A percentile compares a stretch with the other conserved stretches of the same genome.
Evolutionary conservation across 2,888 invertebrate genomes (phyloP).

Genomic region (Clistopyga incitator): DNA sequence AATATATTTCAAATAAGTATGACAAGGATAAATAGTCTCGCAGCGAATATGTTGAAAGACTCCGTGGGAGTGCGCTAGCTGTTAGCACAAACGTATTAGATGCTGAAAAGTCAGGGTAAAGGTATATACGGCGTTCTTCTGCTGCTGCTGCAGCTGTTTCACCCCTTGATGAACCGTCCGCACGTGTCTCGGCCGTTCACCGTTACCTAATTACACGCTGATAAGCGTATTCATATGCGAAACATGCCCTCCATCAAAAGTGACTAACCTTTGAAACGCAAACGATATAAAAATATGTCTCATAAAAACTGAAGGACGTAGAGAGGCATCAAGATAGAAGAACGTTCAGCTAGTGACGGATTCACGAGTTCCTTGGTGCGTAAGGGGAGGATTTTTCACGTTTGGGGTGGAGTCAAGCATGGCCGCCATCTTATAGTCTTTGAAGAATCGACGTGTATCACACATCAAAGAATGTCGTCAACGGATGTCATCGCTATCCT

Average conservation of each 20-base stretch:
- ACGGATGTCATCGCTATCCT: conserved; percentile 13
- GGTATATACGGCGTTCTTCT: conserved; percentile 29
- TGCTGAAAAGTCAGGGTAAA: conserved; percentile 51
- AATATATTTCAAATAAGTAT: conserved; percentile 58
- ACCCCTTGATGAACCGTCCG: conserved; percentile 83
- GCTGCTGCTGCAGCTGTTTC: conserved; percentile 26
- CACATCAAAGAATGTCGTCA: conserved; percentile 12
- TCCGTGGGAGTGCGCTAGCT: conserved; percentile 53
- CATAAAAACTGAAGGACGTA: background rate
- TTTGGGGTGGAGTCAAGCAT: conserved; percentile 24
- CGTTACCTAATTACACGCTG: conserved; percentile 83
- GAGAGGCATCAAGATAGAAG: background rate
- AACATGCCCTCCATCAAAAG: background rate
- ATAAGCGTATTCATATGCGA: conserved; percentile 74
- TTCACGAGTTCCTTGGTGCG: background rate
- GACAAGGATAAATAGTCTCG: conserved; percentile 72
- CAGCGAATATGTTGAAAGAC: conserved; percentile 38
- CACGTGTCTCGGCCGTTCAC: conserved; percentile 81
- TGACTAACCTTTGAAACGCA: conserved; percentile 11
- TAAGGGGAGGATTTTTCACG: conserved; percentile 15
- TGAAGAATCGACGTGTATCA: conserved; percentile 9
- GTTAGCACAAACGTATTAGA: conserved; percentile 46
- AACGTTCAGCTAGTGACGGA: background rate
- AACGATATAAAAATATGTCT: conserved; percentile 5
- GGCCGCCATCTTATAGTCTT: conserved; percentile 35